These are phyloP conservation scores for Epistrophe eligans DNA, from an alignment of 2,888 invertebrate genomes.

Conservation along the genomic window DNA sequence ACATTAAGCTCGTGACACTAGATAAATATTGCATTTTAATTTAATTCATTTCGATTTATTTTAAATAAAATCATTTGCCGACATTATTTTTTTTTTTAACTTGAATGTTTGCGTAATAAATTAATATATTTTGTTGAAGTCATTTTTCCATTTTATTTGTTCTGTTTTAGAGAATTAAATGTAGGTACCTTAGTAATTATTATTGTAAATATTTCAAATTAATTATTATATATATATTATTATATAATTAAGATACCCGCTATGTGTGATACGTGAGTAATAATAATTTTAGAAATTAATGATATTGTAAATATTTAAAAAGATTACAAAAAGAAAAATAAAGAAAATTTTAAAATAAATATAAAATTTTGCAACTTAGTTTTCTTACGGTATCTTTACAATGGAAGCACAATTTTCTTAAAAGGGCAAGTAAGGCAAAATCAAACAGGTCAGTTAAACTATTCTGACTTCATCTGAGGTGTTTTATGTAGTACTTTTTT, in stretches of 20 bases:
- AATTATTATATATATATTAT: slow-evolving; percentile 23
- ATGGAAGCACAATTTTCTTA: too few relatives aligned
- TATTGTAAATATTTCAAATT: slow-evolving; percentile 58
- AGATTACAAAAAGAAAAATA: slow-evolving; percentile 74
- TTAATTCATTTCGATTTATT: slow-evolving; percentile 5
- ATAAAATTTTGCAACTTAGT: neutral
- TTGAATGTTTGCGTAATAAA: slow-evolving; percentile 11
- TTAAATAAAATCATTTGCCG: neutral
- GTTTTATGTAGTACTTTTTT: too few relatives aligned
- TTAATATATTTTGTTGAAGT: slow-evolving; percentile 27
- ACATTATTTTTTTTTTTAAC: neutral
- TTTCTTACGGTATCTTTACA: neutral
- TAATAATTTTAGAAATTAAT: slow-evolving; percentile 51
- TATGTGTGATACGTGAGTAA: slow-evolving; percentile 73
- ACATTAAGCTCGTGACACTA: slow-evolving; percentile 35
- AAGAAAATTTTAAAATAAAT: slow-evolving; percentile 75
- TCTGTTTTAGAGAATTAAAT: slow-evolving; percentile 75
- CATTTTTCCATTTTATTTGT: slow-evolving; percentile 54
- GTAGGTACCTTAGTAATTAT: slow-evolving; percentile 24
- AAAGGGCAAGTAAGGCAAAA: too few relatives aligned
- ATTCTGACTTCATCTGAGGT: too few relatives aligned
- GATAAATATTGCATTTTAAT: slow-evolving; percentile 21
- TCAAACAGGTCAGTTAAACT: too few relatives aligned
- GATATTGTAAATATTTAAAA: slow-evolving; percentile 71
- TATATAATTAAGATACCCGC: slow-evolving; percentile 62